Conservation (phyloP, 2,113 vertebrate species). For the Glareola pratincola region DNA sequence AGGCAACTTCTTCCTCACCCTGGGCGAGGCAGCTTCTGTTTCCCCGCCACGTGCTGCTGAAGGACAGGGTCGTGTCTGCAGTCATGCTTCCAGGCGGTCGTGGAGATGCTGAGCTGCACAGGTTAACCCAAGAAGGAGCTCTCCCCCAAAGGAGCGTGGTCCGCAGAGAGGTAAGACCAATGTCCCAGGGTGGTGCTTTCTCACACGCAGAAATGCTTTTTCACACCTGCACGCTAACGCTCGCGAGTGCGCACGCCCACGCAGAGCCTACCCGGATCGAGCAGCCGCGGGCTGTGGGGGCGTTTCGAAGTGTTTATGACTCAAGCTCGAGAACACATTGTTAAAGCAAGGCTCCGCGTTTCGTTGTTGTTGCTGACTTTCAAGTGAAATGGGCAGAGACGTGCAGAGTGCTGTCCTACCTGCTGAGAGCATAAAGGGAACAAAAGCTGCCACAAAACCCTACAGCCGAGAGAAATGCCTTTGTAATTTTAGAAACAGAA, state of each 20-base stretch:
- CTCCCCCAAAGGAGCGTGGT: neutral
- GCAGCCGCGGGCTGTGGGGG: constrained; percentile 26
- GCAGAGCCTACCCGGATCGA: neutral
- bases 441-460: neutral
- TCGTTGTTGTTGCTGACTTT: neutral
- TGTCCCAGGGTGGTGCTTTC: neutral
- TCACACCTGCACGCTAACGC: neutral
- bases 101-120: neutral
- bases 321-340: constrained; percentile 16
- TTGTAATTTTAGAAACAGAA: constrained; percentile 5
- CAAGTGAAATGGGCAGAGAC: neutral
- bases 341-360: neutral
- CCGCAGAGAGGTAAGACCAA: neutral
- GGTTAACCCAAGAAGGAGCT: neutral
- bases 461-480: neutral
- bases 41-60: fast-evolving
- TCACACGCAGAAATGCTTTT: neutral
- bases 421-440: neutral
- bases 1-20: neutral
- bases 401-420: neutral
- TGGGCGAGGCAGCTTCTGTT: neutral
- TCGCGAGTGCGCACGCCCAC: neutral
- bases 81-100: neutral
- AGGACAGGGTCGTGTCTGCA: fast-evolving
- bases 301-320: constrained; percentile 6